Percentiles rank a stretch among this genome's conserved stretches.
phyloP scores from a whole-genome alignment of 2,797 vertebrate genomes.

The Lerista edwardsae region DNA sequence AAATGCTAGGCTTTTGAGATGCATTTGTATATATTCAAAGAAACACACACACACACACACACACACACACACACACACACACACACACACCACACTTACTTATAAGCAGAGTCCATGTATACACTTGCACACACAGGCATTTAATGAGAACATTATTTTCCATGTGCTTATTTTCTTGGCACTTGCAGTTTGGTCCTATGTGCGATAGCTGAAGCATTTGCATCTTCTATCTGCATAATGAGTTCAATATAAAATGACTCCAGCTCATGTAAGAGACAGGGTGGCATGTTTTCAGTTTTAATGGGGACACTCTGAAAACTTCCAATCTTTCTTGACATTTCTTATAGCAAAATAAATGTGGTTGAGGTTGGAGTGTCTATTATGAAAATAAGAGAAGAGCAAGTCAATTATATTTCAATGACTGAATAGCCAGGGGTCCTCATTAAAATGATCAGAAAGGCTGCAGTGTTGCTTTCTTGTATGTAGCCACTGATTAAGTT shows the following conservation, averaged over 20 bases:
- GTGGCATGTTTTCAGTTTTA: slow-evolving; percentile 98
- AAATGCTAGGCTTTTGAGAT: slow-evolving; percentile 43
- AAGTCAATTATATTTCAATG: slow-evolving; percentile 99
- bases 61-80: slow-evolving; percentile 52
- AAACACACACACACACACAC: slow-evolving; percentile 49
- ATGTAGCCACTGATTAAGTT: slow-evolving; percentile 93
- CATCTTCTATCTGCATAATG: slow-evolving; percentile 94
- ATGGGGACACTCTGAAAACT: slow-evolving; percentile 91
- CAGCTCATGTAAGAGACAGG: slow-evolving; percentile 87
- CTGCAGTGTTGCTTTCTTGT: slow-evolving; percentile 85
- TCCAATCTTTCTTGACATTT: slow-evolving; percentile 99
- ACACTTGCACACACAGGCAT: slow-evolving; percentile 42
- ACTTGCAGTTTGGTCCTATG: slow-evolving; percentile 77
- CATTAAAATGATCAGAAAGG: slow-evolving; percentile 98
- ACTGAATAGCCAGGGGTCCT: slow-evolving; percentile 98
- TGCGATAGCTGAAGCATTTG: slow-evolving; percentile 83
- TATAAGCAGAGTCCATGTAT: slow-evolving; percentile 11
- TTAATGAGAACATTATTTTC: slow-evolving; percentile 70
- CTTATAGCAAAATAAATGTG: slow-evolving; percentile 95
- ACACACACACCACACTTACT: slow-evolving; percentile 42
- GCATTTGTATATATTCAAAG: slow-evolving; percentile 25
- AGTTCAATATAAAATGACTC: slow-evolving; percentile 86
- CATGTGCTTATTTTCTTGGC: slow-evolving; percentile 75
- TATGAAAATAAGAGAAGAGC: slow-evolving; percentile 98
- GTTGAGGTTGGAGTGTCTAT: slow-evolving; percentile 96